A percentile compares a stretch with the other conserved stretches of the same genome.
These are phyloP conservation scores for Eupristina koningsbergeri DNA, from an alignment of 1,140 invertebrate genomes.

Conservation along the genomic window DNA sequence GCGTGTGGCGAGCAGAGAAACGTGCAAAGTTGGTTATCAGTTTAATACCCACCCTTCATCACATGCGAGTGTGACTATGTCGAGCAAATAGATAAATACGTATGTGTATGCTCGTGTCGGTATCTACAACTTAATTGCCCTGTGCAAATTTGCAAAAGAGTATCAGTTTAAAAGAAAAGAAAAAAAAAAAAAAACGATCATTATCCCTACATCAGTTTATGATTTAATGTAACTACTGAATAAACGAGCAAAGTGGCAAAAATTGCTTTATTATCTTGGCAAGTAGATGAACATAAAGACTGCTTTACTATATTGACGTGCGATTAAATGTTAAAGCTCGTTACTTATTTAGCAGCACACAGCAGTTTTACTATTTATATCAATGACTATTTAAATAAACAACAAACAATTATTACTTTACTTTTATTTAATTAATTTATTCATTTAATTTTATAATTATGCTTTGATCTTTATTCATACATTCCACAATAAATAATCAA, in stretches of 20 bases:
- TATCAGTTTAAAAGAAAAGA: too few relatives aligned
- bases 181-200: too few relatives aligned
- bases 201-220: too few relatives aligned
- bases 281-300: too few relatives aligned
- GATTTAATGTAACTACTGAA: neutral
- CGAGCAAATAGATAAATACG: neutral
- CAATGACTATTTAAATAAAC: neutral
- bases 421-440: neutral
- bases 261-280: neutral
- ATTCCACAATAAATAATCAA: too few relatives aligned
- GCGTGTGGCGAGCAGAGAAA: neutral
- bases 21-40: too few relatives aligned
- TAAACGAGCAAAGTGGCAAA: neutral
- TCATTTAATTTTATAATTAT: neutral
- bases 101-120: neutral
- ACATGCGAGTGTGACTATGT: neutral
- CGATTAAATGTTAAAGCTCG: too few relatives aligned
- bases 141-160: constrained; percentile 24
- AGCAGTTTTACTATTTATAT: neutral
- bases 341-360: too few relatives aligned
- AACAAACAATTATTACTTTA: neutral
- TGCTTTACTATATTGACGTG: too few relatives aligned
- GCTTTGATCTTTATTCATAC: too few relatives aligned
- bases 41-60: neutral
- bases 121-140: constrained; percentile 1